Evolutionary conservation across 2,113 vertebrate genomes (phyloP).

Genomic region (Xyrauchen texanus): DNA sequence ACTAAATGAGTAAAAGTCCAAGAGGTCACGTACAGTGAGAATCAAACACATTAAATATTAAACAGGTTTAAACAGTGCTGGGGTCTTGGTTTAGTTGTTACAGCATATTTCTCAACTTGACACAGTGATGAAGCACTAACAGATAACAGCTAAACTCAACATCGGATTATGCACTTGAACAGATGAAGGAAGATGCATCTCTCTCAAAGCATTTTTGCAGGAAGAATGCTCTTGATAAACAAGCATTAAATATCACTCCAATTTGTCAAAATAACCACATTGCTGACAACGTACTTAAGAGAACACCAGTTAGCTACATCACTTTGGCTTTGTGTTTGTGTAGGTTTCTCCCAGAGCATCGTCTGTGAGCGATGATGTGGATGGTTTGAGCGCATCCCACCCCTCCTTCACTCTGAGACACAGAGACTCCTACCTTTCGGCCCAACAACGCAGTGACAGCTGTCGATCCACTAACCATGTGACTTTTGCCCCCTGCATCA

Average conservation of each 20-base stretch:
- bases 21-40: not conserved
- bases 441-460: conserved; percentile 76
- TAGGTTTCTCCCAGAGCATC: not conserved
- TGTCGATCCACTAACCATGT: conserved; percentile 49
- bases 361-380: conserved; percentile 47
- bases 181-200: too few relatives aligned
- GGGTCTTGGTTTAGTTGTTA: too few relatives aligned
- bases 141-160: too few relatives aligned
- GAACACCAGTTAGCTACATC: not conserved
- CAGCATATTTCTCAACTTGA: too few relatives aligned
- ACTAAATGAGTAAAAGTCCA: not conserved
- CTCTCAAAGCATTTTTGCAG: not conserved
- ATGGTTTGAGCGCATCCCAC: conserved; percentile 40
- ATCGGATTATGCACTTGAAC: too few relatives aligned
- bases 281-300: not conserved
- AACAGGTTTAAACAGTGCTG: too few relatives aligned
- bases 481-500: conserved; percentile 63
- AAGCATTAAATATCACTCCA: not conserved
- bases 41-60: not conserved
- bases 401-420: conserved; percentile 60
- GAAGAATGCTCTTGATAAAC: not conserved
- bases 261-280: not conserved
- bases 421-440: conserved; percentile 83
- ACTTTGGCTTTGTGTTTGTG: not conserved
- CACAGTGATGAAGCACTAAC: too few relatives aligned